Evolutionary conservation across 1,140 invertebrate genomes (phyloP).

Genomic region (Leptoteleia sp.): DNA sequence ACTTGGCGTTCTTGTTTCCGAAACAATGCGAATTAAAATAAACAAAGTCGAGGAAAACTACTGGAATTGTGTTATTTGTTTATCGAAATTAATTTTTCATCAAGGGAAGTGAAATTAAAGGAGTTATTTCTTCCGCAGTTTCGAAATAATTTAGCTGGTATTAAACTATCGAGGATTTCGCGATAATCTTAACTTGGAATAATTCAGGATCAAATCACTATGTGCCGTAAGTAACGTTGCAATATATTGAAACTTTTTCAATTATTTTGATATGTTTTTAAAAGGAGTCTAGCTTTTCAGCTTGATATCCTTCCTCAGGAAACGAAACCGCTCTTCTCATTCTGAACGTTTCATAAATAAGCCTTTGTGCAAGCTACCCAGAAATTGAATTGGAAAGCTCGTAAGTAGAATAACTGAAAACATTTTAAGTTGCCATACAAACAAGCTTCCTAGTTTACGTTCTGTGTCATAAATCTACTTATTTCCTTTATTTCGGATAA

Average conservation of each 20-base stretch:
- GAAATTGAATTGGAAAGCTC: slow-evolving; percentile 76
- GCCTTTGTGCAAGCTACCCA: slow-evolving; percentile 66
- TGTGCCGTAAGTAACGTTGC: slow-evolving; percentile 55
- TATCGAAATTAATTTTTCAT: too few species aligned
- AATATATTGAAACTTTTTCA: slow-evolving; percentile 76
- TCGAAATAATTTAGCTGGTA: too few species aligned
- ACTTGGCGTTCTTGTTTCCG: too few species aligned
- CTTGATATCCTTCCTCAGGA: slow-evolving; percentile 60
- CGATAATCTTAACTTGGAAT: slow-evolving; percentile 27
- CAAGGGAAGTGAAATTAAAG: too few species aligned
- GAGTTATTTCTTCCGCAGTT: too few species aligned
- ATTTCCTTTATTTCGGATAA: slow-evolving; percentile 24
- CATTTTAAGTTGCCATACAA: slow-evolving; percentile 63
- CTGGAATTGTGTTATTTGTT: too few species aligned
- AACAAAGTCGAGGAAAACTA: too few species aligned
- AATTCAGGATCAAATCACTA: slow-evolving; percentile 54
- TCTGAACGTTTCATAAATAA: slow-evolving; percentile 74
- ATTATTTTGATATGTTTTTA: slow-evolving; percentile 74
- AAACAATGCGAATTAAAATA: too few species aligned
- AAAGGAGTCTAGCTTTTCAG: slow-evolving; percentile 48
- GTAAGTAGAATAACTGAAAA: slow-evolving; percentile 69
- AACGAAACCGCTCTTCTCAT: slow-evolving; percentile 58
- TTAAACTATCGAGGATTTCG: too few species aligned
- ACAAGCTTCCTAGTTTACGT: slow-evolving; percentile 52
- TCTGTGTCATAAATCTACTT: slow-evolving; percentile 3